These are phyloP conservation scores for Pseudochirops corinnae DNA, from an alignment of 2,797 vertebrate species.

Conservation along the genomic window DNA sequence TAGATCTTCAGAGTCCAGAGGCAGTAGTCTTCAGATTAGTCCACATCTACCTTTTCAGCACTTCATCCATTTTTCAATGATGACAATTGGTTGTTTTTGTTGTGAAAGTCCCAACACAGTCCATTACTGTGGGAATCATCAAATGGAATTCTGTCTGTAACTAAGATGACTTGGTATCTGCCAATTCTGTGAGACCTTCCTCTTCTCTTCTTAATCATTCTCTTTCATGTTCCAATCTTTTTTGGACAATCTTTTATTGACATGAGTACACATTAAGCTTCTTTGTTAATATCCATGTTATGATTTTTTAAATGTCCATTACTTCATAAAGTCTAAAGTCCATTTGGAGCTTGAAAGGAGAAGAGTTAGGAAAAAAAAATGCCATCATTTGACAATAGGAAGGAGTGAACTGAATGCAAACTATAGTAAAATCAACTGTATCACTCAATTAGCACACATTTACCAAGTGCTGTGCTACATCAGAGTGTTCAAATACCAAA, in stretches of 20 bases:
- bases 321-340: constrained; percentile 24
- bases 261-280: constrained; percentile 56
- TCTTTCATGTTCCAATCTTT: constrained; percentile 56
- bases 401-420: background rate
- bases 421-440: too few relatives aligned
- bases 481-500: too few relatives aligned
- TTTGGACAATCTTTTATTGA: constrained; percentile 32
- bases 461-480: too few relatives aligned
- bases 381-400: background rate
- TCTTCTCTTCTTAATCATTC: constrained; percentile 67
- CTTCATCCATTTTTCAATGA: background rate
- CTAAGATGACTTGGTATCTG: constrained; percentile 66
- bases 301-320: constrained; percentile 47
- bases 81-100: background rate
- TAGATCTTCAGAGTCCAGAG: background rate
- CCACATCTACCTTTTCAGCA: background rate
- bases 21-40: background rate
- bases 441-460: too few relatives aligned
- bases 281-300: constrained; percentile 60
- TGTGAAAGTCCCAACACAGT: background rate
- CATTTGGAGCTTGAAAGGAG: background rate
- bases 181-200: constrained; percentile 47
- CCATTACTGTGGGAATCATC: constrained; percentile 17
- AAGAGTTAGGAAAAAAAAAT: constrained; percentile 27
- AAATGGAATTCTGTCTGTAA: constrained; percentile 62